Conservation (phyloP, 2,888 invertebrate species). For the Dynastes hyllus region DNA sequence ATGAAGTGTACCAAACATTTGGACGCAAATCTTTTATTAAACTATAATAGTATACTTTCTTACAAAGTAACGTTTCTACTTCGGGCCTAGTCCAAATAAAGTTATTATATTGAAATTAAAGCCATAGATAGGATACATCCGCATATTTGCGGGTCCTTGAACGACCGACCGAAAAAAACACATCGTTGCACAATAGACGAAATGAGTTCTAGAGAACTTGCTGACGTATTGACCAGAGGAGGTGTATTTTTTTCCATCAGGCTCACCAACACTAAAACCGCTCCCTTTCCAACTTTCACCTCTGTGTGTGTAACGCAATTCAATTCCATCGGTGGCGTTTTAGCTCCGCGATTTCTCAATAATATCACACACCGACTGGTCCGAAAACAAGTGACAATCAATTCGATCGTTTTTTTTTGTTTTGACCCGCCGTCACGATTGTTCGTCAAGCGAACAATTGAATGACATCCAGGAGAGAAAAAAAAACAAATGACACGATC, state of each 20-base stretch:
- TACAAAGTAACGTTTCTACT: slow-evolving; percentile 7
- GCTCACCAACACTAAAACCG: slow-evolving; percentile 35
- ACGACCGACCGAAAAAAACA: slow-evolving; percentile 6
- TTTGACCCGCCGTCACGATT: slow-evolving; percentile 2
- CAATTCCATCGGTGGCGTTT: slow-evolving; percentile 26
- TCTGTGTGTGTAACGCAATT: slow-evolving; percentile 18
- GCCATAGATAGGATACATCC: slow-evolving; percentile 10
- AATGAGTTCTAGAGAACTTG: slow-evolving; percentile 35
- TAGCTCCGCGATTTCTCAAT: slow-evolving; percentile 20
- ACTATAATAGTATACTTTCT: slow-evolving; percentile 5
- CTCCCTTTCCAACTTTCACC: slow-evolving; percentile 44
- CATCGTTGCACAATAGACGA: slow-evolving; percentile 35
- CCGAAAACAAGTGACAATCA: slow-evolving; percentile 29
- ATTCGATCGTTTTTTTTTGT: slow-evolving; percentile 9
- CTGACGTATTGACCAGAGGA: slow-evolving; percentile 32
- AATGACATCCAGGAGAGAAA: slow-evolving; percentile 12
- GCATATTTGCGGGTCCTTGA: slow-evolving; percentile 34
- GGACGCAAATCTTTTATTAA: no score
- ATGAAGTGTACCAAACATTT: no score
- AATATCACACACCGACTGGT: neutral
- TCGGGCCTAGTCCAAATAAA: neutral
- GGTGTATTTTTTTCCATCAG: slow-evolving; percentile 27
- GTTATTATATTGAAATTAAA: neutral
- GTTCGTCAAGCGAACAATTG: slow-evolving; percentile 19
- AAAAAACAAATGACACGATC: neutral